phyloP scores from a whole-genome alignment of 2,888 invertebrate species.

The Adelognathus sp. region DNA sequence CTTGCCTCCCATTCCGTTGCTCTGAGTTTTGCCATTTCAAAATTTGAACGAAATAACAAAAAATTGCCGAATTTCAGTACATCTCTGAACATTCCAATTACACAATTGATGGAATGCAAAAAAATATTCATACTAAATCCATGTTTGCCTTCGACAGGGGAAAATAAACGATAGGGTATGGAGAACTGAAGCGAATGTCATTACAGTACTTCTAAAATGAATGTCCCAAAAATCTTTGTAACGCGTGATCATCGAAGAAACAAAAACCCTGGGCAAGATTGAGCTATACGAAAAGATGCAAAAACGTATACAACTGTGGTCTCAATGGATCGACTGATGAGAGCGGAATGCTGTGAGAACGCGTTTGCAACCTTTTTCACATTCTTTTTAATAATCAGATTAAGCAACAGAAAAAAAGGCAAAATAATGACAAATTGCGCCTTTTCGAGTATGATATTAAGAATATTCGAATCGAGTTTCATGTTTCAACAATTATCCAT shows the following conservation, averaged over 20 bases:
- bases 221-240: neutral
- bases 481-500: neutral
- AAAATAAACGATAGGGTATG: neutral
- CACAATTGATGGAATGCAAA: neutral
- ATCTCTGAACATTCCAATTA: neutral
- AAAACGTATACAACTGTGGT: neutral
- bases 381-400: neutral
- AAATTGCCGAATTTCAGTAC: neutral
- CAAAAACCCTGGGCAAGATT: neutral
- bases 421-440: neutral
- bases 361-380: neutral
- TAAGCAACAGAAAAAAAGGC: neutral
- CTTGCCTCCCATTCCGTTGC: no score
- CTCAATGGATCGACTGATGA: neutral
- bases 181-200: neutral
- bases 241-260: slow-evolving; percentile 8
- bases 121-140: slow-evolving; percentile 36
- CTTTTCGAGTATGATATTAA: neutral
- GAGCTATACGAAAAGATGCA: neutral
- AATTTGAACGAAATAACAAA: neutral
- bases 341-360: neutral
- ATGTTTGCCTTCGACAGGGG: slow-evolving; percentile 45
- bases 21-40: no score
- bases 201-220: neutral
- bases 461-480: neutral